phyloP scores from a whole-genome alignment of 2,113 vertebrate species.

The Athene cunicularia region DNA sequence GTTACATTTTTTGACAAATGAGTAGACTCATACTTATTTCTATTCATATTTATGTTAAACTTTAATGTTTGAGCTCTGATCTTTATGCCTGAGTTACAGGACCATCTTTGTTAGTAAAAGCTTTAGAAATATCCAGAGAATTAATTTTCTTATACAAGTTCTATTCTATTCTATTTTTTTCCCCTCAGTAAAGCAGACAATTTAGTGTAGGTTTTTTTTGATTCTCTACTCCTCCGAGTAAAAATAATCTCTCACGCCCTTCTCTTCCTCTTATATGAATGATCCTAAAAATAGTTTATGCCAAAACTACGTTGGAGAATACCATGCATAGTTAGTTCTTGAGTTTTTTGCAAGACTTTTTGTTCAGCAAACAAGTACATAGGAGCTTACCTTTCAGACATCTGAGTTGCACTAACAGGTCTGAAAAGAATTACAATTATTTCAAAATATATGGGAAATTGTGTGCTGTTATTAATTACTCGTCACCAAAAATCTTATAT shows the following conservation, averaged over 20 bases:
- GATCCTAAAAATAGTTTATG: constrained; percentile 7
- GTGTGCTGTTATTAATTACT: background rate
- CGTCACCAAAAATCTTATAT: background rate
- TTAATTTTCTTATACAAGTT: background rate
- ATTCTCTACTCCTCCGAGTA: background rate
- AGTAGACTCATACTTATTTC: background rate
- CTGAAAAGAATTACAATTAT: background rate
- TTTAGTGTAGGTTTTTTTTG: background rate
- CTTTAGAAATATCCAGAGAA: background rate
- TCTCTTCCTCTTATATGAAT: background rate
- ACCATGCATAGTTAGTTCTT: background rate
- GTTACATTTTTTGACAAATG: background rate
- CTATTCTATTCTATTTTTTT: background rate
- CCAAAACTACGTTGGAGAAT: background rate
- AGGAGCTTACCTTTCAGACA: background rate
- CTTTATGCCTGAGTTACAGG: background rate
- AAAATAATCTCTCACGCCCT: background rate
- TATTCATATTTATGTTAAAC: background rate
- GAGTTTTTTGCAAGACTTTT: background rate
- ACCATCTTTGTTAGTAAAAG: background rate
- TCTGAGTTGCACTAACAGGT: background rate
- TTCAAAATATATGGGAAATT: background rate
- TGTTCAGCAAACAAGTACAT: background rate
- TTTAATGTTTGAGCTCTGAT: background rate
- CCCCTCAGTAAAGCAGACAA: background rate